Evolutionary conservation across 1,140 invertebrate genomes (phyloP).

Genomic region (Linepithema humile): DNA sequence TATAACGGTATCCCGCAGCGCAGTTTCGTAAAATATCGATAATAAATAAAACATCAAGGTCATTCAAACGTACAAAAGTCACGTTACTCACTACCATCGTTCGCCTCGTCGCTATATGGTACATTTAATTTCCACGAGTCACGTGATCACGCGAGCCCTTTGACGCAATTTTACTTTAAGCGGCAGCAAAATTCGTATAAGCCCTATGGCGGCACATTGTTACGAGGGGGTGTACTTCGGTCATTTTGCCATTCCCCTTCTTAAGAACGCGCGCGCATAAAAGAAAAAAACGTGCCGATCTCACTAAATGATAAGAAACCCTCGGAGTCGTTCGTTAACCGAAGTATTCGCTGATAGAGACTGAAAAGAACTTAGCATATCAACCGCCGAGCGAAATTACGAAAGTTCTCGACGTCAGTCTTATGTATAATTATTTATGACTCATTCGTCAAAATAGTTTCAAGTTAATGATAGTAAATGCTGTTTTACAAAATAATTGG

Average conservation of each 20-base stretch:
- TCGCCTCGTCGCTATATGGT: not conserved
- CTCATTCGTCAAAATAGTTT: not conserved
- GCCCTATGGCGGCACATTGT: not conserved
- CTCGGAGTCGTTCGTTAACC: slow-evolving; percentile 12
- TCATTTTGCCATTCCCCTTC: slow-evolving; percentile 5
- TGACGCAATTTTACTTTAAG: slow-evolving; percentile 20
- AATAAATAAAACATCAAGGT: slow-evolving; percentile 48
- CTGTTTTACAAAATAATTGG: not conserved
- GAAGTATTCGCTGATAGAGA: not conserved
- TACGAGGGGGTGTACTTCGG: not conserved
- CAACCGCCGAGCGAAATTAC: not conserved
- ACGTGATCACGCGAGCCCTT: slow-evolving; percentile 51
- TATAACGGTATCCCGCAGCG: not conserved
- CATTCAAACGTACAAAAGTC: slow-evolving; percentile 18
- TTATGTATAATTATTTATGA: not conserved
- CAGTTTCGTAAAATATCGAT: slow-evolving; percentile 13
- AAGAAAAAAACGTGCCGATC: slow-evolving; percentile 10
- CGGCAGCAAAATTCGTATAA: slow-evolving; percentile 36
- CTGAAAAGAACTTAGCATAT: slow-evolving; percentile 15
- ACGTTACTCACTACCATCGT: not conserved
- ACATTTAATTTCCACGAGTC: slow-evolving; percentile 45
- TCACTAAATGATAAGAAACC: not conserved
- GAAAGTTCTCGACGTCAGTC: not conserved
- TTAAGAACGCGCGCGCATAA: not conserved
- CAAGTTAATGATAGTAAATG: not conserved